Evolutionary conservation across 2,113 vertebrate genomes (phyloP), one percentile per base, ranked within the genome.

Genomic region (Platysternon megacephalum): DNA sequence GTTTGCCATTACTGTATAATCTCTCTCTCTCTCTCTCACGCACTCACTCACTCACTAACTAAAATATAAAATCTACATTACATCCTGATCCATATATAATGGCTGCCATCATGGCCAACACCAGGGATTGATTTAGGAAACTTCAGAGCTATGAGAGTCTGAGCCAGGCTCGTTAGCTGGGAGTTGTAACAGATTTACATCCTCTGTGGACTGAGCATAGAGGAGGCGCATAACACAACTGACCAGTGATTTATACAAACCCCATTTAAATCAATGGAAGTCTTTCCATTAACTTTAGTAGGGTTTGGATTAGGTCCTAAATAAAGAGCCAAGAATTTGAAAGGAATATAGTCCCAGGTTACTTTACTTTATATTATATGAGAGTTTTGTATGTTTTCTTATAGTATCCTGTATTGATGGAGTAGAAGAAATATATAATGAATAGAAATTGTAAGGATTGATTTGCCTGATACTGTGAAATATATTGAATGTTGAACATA

Each of bases 71-170:
- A n/a, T 39, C 8, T n/a, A 14, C 8, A 68, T 74, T 72, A 6
- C 55, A 84, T 35, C 65, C 32, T 89, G 78, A 32, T 0, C 0
- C 0, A 92, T 35, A 78, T 84, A 29, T 87, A 85, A 89, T 87
- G 80, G 51, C 61, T 95, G 80, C 88, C n/a, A 80, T 93, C 35
- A 17, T 93, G 88, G 14, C 51, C 87, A 1, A 0, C 85, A 76
- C 48, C 79, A 90, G 39, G 89, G 84, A 80, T 80, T 68, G 65
- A 68, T n/a, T 68, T 21, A 68, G n/a, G 29, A 35, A 48, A 84
- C 86, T 95, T 83, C 85, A 82, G 95, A 89, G 87, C 82, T 94
- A 78, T 82, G 61, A 72, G 82, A 89, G 61, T 44, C 78, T 87
- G 29, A 89, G 55, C 68, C 1, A 1, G 35, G 10, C 22, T 79